Evolutionary conservation across 2,888 invertebrate species (phyloP), one percentile per base, ranked within the genome.

Genomic region (Drosophila fulvimacula): DNA sequence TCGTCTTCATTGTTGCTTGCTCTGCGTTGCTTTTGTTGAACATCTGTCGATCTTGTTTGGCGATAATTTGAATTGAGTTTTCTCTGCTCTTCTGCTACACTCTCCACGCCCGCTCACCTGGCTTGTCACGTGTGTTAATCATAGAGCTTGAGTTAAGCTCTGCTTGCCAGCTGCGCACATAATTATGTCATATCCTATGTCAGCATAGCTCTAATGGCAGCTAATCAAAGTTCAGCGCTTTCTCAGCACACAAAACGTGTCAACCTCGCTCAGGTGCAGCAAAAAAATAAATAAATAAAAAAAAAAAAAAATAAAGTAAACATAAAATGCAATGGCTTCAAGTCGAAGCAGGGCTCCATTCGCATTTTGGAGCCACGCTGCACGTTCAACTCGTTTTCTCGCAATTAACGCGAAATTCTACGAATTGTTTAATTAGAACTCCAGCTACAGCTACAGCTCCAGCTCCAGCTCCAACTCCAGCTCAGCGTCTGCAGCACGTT

Each of bases 401-500:
- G 92, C 92, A 92, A 92, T 92, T 92, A 92, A 92, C 90, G 91
- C 89, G 91, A 92, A 92, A 92, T 92, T 92, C 92, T 92, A 92
- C 92, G 92, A 92, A 92, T 92, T 92, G 92, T 92, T 92, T 92
- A 92, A 92, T 92, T 92, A 92, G 92, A 92, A 91, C 90, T 88
- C 72, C 80, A 69, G 66, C 73, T 68, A 51, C 66, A 63, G 53
- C 72, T 67, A 13, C 44, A 9, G 21, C 44, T n/a, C 6, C 42
- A 42, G 15, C 42, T 42, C 3, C 55, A 66, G 59, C 61, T 55
- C 60, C 46, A 46, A 62, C 72, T 68, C 48, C 46, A 49, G 21
- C 65, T 62, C 19, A 69, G 61, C 59, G 57, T 52, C 68, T 53
- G 21, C 46, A 58, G 87, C 89, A 87, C 89, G 89, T 89, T 89